A percentile compares a stretch with the other conserved stretches of the same genome.
These are phyloP conservation scores for Crocidura indochinensis DNA, from an alignment of 2,797 vertebrate genomes.

Conservation along the genomic window DNA sequence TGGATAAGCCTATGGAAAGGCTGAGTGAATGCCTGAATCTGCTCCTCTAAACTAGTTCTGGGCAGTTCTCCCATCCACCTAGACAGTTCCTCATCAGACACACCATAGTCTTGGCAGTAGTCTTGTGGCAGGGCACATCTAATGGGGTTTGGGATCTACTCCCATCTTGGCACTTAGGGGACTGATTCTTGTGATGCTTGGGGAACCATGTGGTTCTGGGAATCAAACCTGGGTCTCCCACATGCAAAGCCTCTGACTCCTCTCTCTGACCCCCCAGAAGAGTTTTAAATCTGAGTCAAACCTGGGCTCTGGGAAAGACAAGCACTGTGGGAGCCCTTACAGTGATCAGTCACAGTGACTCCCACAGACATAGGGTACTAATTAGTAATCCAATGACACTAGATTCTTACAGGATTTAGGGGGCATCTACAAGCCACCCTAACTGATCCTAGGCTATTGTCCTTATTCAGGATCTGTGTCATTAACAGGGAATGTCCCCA, in stretches of 20 bases:
- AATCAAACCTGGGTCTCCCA: too few relatives aligned
- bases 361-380: not conserved
- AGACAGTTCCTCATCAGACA: not conserved
- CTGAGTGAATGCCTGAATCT: accelerated
- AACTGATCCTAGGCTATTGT: not conserved
- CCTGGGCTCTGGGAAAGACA: too few relatives aligned
- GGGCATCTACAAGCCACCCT: not conserved
- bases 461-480: not conserved
- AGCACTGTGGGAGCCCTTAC: not conserved
- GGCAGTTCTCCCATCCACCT: too few relatives aligned
- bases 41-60: not conserved
- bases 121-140: not conserved
- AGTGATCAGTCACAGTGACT: not conserved
- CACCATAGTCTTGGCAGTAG: not conserved
- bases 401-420: not conserved
- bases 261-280: too few relatives aligned
- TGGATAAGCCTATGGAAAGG: accelerated
- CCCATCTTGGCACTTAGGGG: too few relatives aligned
- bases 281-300: too few relatives aligned
- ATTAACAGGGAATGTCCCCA: too few relatives aligned
- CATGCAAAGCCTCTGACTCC: too few relatives aligned
- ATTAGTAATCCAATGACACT: too few relatives aligned
- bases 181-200: too few relatives aligned
- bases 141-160: too few relatives aligned
- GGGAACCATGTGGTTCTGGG: too few relatives aligned